Percentiles rank a stretch among this genome's conserved stretches.
These are phyloP conservation scores for Pristionchus arcanus DNA, from an alignment of 2,888 invertebrate species.

Conservation along the genomic window DNA sequence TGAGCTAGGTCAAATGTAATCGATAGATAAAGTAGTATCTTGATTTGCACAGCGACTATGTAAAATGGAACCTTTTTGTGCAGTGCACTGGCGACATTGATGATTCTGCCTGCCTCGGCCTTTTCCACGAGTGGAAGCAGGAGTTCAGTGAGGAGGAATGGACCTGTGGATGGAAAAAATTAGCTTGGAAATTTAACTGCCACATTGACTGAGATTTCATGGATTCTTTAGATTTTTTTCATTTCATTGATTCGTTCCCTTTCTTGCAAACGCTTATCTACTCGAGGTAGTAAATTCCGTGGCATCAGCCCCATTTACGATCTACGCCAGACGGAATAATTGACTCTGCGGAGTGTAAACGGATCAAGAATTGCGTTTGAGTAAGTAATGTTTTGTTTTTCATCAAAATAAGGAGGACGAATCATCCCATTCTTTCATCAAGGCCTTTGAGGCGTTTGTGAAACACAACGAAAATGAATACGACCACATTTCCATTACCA, in stretches of 20 bases:
- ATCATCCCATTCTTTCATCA: neutral
- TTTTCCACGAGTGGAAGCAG: conserved; percentile 87
- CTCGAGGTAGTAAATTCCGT: neutral
- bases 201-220: neutral
- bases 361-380: neutral
- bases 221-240: too few relatives aligned
- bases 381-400: neutral
- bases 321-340: neutral
- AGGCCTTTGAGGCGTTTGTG: neutral
- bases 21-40: too few relatives aligned
- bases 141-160: conserved; percentile 84
- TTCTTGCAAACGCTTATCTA: neutral
- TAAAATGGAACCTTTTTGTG: neutral
- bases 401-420: neutral
- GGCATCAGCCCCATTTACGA: neutral
- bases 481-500: neutral
- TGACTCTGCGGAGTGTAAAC: neutral
- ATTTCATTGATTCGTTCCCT: neutral
- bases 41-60: neutral
- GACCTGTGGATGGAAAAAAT: conserved; percentile 74
- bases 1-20: too few relatives aligned
- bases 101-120: conserved; percentile 84
- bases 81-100: conserved; percentile 86
- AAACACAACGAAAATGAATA: neutral
- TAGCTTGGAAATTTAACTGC: too few relatives aligned